Conservation (phyloP, 2,888 invertebrate species). For the Melikaiella ostensackeni region DNA sequence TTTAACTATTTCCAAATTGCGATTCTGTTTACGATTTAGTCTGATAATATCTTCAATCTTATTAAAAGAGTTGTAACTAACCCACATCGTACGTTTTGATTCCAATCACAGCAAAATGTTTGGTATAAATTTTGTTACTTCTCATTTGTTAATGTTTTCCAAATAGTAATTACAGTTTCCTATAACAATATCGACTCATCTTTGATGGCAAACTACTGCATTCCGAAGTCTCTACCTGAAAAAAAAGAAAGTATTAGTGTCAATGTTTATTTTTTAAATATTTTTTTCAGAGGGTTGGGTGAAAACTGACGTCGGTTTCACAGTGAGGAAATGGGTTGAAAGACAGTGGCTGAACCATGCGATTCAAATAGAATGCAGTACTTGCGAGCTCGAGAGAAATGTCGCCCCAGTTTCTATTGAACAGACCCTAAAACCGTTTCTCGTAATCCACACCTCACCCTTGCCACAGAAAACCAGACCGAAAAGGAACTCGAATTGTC, state of each 20-base stretch:
- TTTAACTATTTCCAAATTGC: neutral
- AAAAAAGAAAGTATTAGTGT: neutral
- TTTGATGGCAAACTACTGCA: neutral
- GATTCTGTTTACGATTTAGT: neutral
- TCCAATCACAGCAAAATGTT: too few species aligned
- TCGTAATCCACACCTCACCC: constrained; percentile 88
- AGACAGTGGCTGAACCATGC: constrained; percentile 84
- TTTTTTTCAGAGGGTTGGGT: constrained; percentile 87
- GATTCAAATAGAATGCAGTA: constrained; percentile 87
- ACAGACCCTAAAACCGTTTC: constrained; percentile 85
- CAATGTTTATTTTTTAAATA: constrained; percentile 10
- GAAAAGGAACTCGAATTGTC: constrained; percentile 84
- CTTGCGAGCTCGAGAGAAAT: constrained; percentile 82
- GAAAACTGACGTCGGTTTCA: constrained; percentile 87
- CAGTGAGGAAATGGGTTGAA: constrained; percentile 87
- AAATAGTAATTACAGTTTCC: too few species aligned
- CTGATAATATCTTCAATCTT: too few species aligned
- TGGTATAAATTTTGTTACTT: too few species aligned
- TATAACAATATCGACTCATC: neutral
- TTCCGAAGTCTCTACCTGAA: neutral
- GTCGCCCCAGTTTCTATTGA: constrained; percentile 85
- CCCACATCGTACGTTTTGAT: too few species aligned
- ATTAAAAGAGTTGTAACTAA: too few species aligned
- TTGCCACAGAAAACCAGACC: constrained; percentile 82
- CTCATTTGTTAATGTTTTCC: too few species aligned